Base-by-base conservation (phyloP, 2,113 vertebrate genomes). In the Gulo gulo region DNA sequence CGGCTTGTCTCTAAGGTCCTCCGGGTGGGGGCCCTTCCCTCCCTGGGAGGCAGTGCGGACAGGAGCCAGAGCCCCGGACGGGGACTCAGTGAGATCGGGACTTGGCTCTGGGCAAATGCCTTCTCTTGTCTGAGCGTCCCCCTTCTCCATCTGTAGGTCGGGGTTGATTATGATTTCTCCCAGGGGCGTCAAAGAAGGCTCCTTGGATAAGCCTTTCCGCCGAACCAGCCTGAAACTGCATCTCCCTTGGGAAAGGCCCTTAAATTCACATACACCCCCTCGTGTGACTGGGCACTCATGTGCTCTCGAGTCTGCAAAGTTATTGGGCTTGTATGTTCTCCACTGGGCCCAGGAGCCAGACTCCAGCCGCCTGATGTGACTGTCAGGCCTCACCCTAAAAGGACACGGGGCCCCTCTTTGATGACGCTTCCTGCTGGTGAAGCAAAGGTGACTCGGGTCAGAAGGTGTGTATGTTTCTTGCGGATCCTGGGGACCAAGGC, bases 151-250 rank as follows among this genome's bases (percentile, higher is more conserved):
- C 26, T 6, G 9, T 42, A 39, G 31, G 10, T 1, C 0, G 26
- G 47, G 16, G 39, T 42, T 9, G 14, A 16, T 9, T 10, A 1
- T 2, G 7, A n/a, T 47, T 31, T 59, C 16, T 59, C 13, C 57
- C 5, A 8, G 57, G 67, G 39, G 7, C 24, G 34, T 55, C 18
- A 23, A 5, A 3, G 8, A 31, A 63, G 59, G 23, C 2, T 1
- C 24, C 0, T 21, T 0, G 0, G 1, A 16, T 1, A 34, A 11
- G 15, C 2, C 42, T 59, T 59, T 24, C 3, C 18, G 36, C 29
- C 3, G 13, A 39, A 21, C 12, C 36, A 12, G 21, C 18, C 18
- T 1, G 26, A 34, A 39, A 2, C 23, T 6, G 1, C 1, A 6
- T 24, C 16, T 36, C 15, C 69, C 39, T 7, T 6, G 14, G 20